Conservation (phyloP, 2,888 invertebrate species). For the Drosophila koepferae region DNA sequence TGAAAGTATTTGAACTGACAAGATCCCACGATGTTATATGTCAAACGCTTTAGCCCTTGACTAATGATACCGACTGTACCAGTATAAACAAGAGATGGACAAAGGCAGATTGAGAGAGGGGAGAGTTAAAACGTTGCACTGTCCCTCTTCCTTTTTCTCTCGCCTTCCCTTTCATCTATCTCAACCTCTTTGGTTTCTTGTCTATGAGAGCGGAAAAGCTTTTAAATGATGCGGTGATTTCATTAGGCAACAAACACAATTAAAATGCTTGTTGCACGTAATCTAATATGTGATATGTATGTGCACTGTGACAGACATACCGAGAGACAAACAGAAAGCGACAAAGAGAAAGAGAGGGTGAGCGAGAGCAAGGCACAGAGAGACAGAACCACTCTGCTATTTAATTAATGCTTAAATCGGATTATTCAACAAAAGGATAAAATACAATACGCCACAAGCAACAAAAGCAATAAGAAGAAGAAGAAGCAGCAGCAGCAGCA, state of each 20-base stretch:
- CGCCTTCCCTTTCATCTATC: not conserved
- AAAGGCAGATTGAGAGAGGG: not conserved
- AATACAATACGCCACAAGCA: constrained; percentile 9
- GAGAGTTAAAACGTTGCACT: not conserved
- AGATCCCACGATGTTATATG: not conserved
- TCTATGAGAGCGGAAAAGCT: constrained; percentile 55
- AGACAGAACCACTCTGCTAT: constrained; percentile 36
- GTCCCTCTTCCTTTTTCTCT: not conserved
- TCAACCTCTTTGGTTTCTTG: not conserved
- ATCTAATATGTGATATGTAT: constrained; percentile 56
- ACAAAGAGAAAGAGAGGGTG: not conserved
- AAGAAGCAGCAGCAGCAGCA: too few species aligned
- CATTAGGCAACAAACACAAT: constrained; percentile 72
- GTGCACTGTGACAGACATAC: constrained; percentile 21
- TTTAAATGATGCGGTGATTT: constrained; percentile 67
- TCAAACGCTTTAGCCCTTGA: not conserved
- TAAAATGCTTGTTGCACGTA: constrained; percentile 73
- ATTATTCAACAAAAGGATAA: constrained; percentile 66
- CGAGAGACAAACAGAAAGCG: not conserved
- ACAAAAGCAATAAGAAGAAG: not conserved
- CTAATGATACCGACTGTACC: constrained; percentile 8
- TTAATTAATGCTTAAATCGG: constrained; percentile 71
- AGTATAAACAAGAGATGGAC: not conserved
- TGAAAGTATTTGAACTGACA: not conserved
- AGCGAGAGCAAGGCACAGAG: not conserved